A percentile compares a stretch with the other conserved stretches of the same genome.
Conservation (phyloP, 2,888 invertebrate species). For the Eupithecia tripunctaria region DNA sequence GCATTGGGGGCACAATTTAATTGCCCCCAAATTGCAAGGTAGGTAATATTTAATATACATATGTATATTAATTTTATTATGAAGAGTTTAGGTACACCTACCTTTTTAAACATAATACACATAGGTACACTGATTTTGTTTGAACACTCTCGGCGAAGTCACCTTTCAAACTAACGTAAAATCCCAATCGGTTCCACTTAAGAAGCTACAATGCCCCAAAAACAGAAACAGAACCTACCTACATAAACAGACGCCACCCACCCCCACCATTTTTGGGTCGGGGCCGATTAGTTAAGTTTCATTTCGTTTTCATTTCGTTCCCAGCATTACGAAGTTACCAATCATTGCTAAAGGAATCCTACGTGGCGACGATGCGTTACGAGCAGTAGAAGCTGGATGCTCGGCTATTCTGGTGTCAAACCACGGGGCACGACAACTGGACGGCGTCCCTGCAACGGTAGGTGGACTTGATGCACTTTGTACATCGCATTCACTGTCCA, state of each 20-base stretch:
- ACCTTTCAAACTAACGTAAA: background rate
- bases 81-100: no score
- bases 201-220: background rate
- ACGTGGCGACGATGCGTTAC: slow-evolving; percentile 92
- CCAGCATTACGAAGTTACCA: slow-evolving; percentile 89
- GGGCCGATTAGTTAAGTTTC: background rate
- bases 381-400: slow-evolving; percentile 90
- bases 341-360: slow-evolving; percentile 94
- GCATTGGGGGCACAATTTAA: no score
- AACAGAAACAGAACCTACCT: no score
- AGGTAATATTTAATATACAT: no score
- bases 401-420: slow-evolving; percentile 95
- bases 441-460: slow-evolving; percentile 93
- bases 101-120: no score
- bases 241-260: no score
- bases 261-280: background rate
- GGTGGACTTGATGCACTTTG: background rate
- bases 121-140: background rate
- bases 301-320: slow-evolving; percentile 38
- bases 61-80: no score
- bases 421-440: slow-evolving; percentile 96
- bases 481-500: no score
- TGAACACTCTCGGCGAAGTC: no score
- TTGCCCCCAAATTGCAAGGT: no score
- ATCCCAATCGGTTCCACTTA: background rate